Evolutionary conservation across 2,888 invertebrate genomes (phyloP), one percentile per base, ranked within the genome.

Genomic region (Ophion costatus): DNA sequence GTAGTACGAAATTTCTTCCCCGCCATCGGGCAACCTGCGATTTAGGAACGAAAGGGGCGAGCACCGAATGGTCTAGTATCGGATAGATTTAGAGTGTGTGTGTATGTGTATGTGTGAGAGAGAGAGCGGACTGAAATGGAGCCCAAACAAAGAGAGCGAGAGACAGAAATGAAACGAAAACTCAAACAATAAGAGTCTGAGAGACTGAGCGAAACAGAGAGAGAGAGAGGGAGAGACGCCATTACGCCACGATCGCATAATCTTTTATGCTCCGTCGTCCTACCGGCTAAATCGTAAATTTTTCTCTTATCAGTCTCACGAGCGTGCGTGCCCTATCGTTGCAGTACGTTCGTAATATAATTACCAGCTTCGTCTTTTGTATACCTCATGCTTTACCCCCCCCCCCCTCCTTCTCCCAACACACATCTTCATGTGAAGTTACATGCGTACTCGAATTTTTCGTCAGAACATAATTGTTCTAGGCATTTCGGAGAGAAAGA

Each of bases 231-330:
- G 51, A 51, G 63, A 70, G 56, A 59, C 64, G n/a, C 38, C 5
- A 76, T 22, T 29, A 33, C 64, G 57, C 64, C 64, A 70, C 45
- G 33, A 69, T 57, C 33, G 56, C 71, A 33, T 33, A 33, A 29
- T 69, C 45, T 76, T 70, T 71, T 51, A 71, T 79, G 83, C 33
- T 71, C 61, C 59, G 67, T 59, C 71, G 70, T 80, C 76, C 75
- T 33, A 80, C 22, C 70, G 38, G 66, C 69, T 59, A 56, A 61
- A 61, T 59, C 29, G 33, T 70, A 64, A 70, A 67, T 81, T 69
- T 64, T 11, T 20, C 69, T 78, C 67, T 78, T 76, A 66, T 76
- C 75, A 29, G 24, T 17, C 29, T 38, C 42, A 45, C 61, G 67
- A 56, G 29, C 24, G 59, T 61, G 29, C 38, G 51, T 17, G 45